Conservation (phyloP, 2,888 invertebrate genomes). For the Drosophila pseudotalamancana region DNA sequence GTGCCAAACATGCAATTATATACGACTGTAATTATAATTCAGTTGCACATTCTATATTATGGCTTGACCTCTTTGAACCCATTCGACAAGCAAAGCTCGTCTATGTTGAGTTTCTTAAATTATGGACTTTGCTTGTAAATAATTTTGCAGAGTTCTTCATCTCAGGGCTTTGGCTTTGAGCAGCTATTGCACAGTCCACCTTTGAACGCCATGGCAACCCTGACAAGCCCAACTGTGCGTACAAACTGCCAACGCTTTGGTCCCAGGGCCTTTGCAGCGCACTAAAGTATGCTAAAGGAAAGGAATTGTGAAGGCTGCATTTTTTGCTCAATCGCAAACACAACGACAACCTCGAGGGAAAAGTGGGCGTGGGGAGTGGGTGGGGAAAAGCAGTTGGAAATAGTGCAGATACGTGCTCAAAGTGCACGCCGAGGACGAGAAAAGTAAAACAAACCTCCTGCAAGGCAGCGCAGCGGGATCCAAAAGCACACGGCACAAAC, state of each 20-base stretch:
- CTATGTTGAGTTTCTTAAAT: too few relatives aligned
- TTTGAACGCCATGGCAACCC: constrained; percentile 45
- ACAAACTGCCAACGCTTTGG: constrained; percentile 21
- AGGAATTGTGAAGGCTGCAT: constrained; percentile 48
- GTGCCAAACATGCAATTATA: not conserved
- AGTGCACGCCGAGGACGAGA: constrained; percentile 39
- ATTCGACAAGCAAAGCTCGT: too few relatives aligned
- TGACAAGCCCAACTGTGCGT: constrained; percentile 13
- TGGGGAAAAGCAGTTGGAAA: constrained; percentile 23
- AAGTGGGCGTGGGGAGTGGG: not conserved
- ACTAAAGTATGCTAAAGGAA: constrained; percentile 59
- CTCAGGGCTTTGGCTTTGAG: not conserved
- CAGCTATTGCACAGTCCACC: not conserved
- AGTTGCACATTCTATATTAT: not conserved
- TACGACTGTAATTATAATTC: too few relatives aligned
- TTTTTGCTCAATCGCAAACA: constrained; percentile 43
- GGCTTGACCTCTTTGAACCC: too few relatives aligned
- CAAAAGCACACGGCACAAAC: constrained; percentile 27
- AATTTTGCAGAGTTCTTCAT: not conserved
- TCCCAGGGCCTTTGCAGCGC: constrained; percentile 29
- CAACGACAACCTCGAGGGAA: constrained; percentile 9
- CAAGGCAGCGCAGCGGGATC: constrained; percentile 38
- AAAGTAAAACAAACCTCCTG: constrained; percentile 39
- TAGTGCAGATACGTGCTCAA: constrained; percentile 67
- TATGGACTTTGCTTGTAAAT: not conserved